Conservation (phyloP, 2,888 invertebrate species). For the Hybos culiciformis region DNA sequence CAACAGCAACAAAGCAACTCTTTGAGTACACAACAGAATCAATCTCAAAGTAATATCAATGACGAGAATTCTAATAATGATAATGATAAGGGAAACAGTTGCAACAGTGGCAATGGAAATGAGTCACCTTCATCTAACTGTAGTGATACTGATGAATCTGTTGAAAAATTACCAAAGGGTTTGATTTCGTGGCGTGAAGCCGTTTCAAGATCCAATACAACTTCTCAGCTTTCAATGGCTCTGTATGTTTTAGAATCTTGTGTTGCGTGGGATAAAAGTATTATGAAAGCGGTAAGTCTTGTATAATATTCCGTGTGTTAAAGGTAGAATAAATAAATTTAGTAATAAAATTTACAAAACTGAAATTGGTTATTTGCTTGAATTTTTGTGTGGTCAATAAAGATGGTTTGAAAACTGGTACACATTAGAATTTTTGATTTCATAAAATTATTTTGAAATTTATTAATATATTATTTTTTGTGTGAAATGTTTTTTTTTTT, state of each 20-base stretch:
- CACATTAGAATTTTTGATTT: background rate
- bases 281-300: conserved; percentile 94
- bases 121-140: conserved; percentile 33
- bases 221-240: conserved; percentile 83
- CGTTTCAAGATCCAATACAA: conserved; percentile 66
- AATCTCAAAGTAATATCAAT: conserved; percentile 14
- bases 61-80: conserved; percentile 27
- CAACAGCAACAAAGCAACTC: conserved; percentile 20
- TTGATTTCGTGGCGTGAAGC: conserved; percentile 81
- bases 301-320: too few relatives aligned
- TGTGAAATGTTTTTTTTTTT: conserved; percentile 11
- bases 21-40: conserved; percentile 22
- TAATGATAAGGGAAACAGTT: conserved; percentile 16
- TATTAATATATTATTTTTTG: conserved; percentile 8
- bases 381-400: too few relatives aligned
- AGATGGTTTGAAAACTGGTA: background rate
- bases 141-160: conserved; percentile 31
- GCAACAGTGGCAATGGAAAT: conserved; percentile 22
- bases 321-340: too few relatives aligned
- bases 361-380: too few relatives aligned
- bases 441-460: background rate
- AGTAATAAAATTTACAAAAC: too few relatives aligned
- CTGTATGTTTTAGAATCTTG: conserved; percentile 79
- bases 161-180: conserved; percentile 42
- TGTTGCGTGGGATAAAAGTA: conserved; percentile 98